Base-by-base conservation (phyloP, 2,113 vertebrate species). In the Corythornis madagascariensis region DNA sequence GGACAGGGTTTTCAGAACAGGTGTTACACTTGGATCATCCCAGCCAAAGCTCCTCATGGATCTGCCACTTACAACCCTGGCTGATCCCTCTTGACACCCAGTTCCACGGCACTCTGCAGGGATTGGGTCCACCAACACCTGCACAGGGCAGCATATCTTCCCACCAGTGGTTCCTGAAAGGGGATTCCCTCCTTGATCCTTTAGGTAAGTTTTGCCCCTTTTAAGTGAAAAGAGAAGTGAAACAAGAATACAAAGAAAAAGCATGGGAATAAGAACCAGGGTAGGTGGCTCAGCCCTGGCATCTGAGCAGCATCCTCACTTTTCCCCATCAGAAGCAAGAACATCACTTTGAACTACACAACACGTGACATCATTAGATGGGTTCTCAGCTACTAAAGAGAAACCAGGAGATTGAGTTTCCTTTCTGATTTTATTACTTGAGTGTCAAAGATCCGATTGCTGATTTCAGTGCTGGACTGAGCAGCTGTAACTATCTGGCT, bases 91-190 rank as follows among this genome's bases (percentile, higher is more conserved):
- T 7, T 6, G 45, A 65, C 8, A 65, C 8, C 8, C 2, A 33
- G 7, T 10, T 25, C 56, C 70, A n/a, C 1, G 0, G 56, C 2
- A 1, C 67, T 22, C 65, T 50, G 35, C 26, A 87, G 63, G 38
- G 12, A 11, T 0, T 3, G 0, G 18, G 16, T 22, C 53, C 25
- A 15, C 3, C 4, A 2, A 67, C 5, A 45, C 25, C 65, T 13
- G 13, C 25, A 19, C 26, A 16, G 9, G 20, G 48, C 61, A 61
- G 21, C 11, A 7, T 7, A 45, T 24, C 57, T 21, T 75, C 42
- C 16, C 55, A 42, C 10, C 55, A 38, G 9, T 15, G 16, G 29
- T 25, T 76, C n/a, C 42, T n/a, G 31, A 21, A 70, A 85, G 6
- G 13, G 43, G 10, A 85, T 63, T 48, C 63, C 26, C 47, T 55